phyloP scores from a whole-genome alignment of 2,888 invertebrate species.

The Gisinianus flammeolus region DNA sequence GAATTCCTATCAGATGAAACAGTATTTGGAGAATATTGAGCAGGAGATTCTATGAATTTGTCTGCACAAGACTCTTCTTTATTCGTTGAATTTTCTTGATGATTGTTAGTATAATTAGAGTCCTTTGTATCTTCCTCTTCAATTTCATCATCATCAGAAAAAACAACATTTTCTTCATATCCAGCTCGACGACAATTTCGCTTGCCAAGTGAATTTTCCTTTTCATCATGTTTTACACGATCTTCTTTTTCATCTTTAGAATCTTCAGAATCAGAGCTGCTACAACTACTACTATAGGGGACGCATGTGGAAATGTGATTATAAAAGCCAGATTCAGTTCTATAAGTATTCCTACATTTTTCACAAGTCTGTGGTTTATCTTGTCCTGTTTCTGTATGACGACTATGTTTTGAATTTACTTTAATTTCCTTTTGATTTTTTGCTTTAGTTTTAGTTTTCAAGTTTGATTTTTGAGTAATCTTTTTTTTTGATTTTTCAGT shows the following conservation, averaged over 20 bases:
- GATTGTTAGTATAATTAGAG: background rate
- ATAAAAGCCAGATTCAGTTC: conserved; percentile 80
- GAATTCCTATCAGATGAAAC: no score
- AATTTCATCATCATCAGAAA: conserved; percentile 24
- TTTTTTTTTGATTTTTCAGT: no score
- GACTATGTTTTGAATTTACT: background rate
- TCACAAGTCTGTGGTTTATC: conserved; percentile 35
- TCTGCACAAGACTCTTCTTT: background rate
- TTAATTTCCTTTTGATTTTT: background rate
- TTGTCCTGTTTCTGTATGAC: background rate
- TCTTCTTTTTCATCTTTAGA: background rate
- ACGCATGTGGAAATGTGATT: conserved; percentile 78
- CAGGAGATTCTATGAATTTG: no score
- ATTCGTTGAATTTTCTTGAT: background rate
- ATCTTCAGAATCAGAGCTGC: conserved; percentile 59
- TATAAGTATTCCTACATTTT: conserved; percentile 50
- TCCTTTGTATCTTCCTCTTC: background rate
- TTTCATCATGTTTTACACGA: background rate
- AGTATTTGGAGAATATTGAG: no score
- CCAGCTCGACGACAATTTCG: conserved; percentile 10
- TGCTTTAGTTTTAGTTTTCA: background rate
- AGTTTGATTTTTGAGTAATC: background rate
- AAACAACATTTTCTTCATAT: conserved; percentile 29
- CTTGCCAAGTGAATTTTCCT: no score
- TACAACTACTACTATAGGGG: conserved; percentile 71